Evolutionary conservation across 2,888 invertebrate genomes (phyloP), one percentile per base, ranked within the genome.

Genomic region (Phlogophora meticulosa): DNA sequence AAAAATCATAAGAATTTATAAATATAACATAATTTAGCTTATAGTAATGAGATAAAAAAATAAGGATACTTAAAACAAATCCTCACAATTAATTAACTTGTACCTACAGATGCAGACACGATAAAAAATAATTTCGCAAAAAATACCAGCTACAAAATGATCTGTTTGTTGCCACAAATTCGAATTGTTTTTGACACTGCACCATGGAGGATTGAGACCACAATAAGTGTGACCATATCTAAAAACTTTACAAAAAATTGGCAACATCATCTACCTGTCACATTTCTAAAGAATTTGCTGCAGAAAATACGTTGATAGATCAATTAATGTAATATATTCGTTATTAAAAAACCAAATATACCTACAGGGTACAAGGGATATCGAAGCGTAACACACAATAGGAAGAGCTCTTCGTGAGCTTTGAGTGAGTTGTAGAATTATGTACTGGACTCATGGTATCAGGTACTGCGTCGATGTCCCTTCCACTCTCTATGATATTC

Each of bases 1-100:
- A 55, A 11, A 56, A 43, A 34, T 13, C 17, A 43, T 59, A 22
- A 17, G 32, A 45, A 32, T 28, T 2, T 43, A 24, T 68, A 51
- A 48, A 49, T 40, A 51, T 77, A 45, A 32, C 9, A 62, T 71
- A 76, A 52, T 46, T 62, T 52, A 64, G 4, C 49, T 68, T 68
- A 74, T n/a, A 9, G 22, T 22, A 34, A 20, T n/a, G 4, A 34
- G 22, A 32, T 45, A 53, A 36, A 22, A 43, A 36, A 13, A 9
- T 3, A 20, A 10, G 11, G 11, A 36, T 17, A 48, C n/a, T 28
- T 13, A 7, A 49, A 28, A 34, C 11, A 42, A 58, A 48, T 42
- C 17, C 34, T 64, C 22, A 24, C 40, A 7, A 4, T 38, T 53
- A 53, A 28, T 48, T 28, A 43, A 49, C 10, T n/a, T 69, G 13